phyloP scores from a whole-genome alignment of 2,113 vertebrate species.

The Redunca redunca region DNA sequence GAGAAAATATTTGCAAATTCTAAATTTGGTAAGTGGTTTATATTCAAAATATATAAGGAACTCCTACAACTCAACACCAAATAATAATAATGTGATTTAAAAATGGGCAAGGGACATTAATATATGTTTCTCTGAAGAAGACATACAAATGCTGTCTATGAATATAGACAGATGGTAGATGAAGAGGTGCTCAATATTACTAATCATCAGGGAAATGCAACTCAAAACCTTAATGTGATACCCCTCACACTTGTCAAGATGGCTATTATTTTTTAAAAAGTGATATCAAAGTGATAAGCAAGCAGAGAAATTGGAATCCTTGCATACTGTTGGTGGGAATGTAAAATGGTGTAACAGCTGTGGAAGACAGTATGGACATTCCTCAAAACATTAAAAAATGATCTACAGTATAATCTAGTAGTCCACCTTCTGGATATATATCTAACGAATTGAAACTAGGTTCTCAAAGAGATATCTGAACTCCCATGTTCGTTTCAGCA shows the following conservation, averaged over 20 bases:
- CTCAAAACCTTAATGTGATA: background rate
- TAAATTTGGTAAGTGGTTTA: background rate
- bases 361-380: background rate
- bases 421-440: background rate
- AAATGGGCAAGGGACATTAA: background rate
- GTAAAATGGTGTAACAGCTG: background rate
- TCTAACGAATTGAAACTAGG: background rate
- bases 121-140: background rate
- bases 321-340: background rate
- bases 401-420: background rate
- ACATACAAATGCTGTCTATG: background rate
- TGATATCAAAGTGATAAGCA: background rate
- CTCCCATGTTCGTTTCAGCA: background rate
- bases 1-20: background rate
- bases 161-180: background rate
- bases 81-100: background rate
- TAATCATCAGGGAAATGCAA: background rate
- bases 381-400: background rate
- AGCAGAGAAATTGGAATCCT: background rate
- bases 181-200: background rate
- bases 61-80: background rate
- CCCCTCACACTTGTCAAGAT: background rate
- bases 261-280: background rate
- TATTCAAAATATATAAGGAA: background rate
- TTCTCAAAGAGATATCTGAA: background rate